phyloP scores from a whole-genome alignment of 1,140 invertebrate genomes.

The Atopsyche davidsoni region DNA sequence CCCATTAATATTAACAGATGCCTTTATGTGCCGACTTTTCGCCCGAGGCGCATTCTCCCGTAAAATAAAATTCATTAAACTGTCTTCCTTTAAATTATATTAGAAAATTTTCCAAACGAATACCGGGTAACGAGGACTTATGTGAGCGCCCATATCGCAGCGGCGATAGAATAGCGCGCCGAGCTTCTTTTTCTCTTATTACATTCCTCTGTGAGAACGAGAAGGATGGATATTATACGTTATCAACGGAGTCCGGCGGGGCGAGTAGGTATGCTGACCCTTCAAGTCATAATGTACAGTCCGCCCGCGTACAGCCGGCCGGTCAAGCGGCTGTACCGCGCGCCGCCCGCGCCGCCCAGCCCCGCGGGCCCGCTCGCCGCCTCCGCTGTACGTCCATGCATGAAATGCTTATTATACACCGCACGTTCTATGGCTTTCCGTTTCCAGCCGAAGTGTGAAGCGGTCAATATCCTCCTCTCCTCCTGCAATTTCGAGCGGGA shows the following conservation, averaged over 20 bases:
- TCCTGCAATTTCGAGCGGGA: slow-evolving; percentile 31
- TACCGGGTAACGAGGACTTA: slow-evolving; percentile 22
- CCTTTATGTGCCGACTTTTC: slow-evolving; percentile 13
- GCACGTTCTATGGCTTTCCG: slow-evolving; percentile 38
- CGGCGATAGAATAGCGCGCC: slow-evolving; percentile 23
- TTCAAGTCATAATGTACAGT: slow-evolving; percentile 50
- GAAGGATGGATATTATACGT: slow-evolving; percentile 17
- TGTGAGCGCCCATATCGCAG: slow-evolving; percentile 15
- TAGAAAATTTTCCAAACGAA: slow-evolving; percentile 27
- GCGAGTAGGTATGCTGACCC: slow-evolving; percentile 41
- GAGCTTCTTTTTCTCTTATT: slow-evolving; percentile 23
- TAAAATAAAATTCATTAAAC: slow-evolving; percentile 30
- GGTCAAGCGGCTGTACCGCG: slow-evolving; percentile 36
- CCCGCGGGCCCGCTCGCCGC: slow-evolving; percentile 12
- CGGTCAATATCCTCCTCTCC: slow-evolving; percentile 22
- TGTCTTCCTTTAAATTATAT: slow-evolving; percentile 29
- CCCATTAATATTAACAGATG: slow-evolving; percentile 27
- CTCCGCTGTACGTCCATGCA: slow-evolving; percentile 40
- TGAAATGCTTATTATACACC: slow-evolving; percentile 54
- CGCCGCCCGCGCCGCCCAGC: background rate
- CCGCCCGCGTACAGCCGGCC: slow-evolving; percentile 37
- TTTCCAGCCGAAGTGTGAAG: slow-evolving; percentile 16
- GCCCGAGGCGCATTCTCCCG: slow-evolving; percentile 13
- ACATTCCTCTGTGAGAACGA: slow-evolving; percentile 14
- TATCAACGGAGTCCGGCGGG: slow-evolving; percentile 21